phyloP scores from a whole-genome alignment of 2,888 invertebrate species.

The Prosapia bicincta region DNA sequence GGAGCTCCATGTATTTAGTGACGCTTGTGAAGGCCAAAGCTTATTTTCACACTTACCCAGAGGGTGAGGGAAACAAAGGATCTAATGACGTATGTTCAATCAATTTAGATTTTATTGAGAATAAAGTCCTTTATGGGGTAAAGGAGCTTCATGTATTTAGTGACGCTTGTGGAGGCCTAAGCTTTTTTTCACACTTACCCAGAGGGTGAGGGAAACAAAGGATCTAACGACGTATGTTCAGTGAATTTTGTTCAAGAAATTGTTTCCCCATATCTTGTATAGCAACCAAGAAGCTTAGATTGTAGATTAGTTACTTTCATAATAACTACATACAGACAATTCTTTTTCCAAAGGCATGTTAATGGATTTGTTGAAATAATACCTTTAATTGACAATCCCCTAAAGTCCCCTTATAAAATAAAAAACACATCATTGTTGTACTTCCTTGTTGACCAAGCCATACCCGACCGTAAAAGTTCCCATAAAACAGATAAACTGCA shows the following conservation, averaged over 20 bases:
- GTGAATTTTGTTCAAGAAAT: conserved; percentile 32
- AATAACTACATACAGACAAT: conserved; percentile 11
- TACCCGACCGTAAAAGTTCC: too few relatives aligned
- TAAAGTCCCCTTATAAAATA: too few relatives aligned
- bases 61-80: conserved; percentile 35
- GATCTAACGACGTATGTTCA: conserved; percentile 33
- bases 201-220: conserved; percentile 26
- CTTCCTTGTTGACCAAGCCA: too few relatives aligned
- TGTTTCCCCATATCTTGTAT: conserved; percentile 30
- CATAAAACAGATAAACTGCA: too few relatives aligned
- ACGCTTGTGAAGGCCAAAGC: conserved; percentile 39
- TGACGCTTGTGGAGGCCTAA: conserved; percentile 40
- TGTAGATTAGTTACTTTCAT: conserved; percentile 11
- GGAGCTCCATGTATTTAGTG: too few relatives aligned
- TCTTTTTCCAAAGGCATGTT: not conserved
- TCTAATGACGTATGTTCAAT: conserved; percentile 30
- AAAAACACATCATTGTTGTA: too few relatives aligned
- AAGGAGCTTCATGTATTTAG: conserved; percentile 35
- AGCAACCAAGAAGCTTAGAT: not conserved
- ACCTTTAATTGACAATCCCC: too few relatives aligned
- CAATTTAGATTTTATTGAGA: conserved; percentile 2
- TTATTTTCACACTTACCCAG: conserved; percentile 37
- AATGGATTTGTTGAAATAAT: not conserved
- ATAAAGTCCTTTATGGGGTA: conserved; percentile 14
- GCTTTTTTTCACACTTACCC: conserved; percentile 32